Percentiles rank a stretch among this genome's conserved stretches.
phyloP scores from a whole-genome alignment of 2,888 invertebrate species.

The Meteorus colon region DNA sequence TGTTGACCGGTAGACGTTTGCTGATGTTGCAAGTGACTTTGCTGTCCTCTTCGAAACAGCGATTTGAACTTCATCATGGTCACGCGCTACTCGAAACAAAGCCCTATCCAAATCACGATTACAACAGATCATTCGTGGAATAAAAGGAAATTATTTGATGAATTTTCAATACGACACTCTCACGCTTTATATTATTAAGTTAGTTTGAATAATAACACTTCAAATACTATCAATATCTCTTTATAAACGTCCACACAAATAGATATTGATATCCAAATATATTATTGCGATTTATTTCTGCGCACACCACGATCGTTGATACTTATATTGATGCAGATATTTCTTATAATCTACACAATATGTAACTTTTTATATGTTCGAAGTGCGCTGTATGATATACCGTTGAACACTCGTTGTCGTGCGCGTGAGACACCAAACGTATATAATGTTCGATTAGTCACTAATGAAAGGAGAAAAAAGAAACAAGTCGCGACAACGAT shows the following conservation, averaged over 20 bases:
- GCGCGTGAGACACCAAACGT: neutral
- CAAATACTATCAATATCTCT: neutral
- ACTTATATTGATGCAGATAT: neutral
- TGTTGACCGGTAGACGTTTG: conserved; percentile 55
- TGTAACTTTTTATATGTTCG: neutral
- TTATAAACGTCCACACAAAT: neutral
- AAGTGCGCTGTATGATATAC: neutral
- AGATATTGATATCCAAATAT: neutral
- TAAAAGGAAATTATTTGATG: conserved; percentile 6
- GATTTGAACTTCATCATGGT: conserved; percentile 95
- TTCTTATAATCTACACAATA: neutral
- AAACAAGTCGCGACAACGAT: conserved; percentile 28
- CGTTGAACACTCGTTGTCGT: neutral
- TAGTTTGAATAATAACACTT: neutral
- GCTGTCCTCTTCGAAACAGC: conserved; percentile 90
- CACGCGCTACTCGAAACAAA: conserved; percentile 63
- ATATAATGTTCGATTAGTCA: conserved; percentile 18
- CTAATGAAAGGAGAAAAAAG: neutral
- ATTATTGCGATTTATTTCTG: neutral
- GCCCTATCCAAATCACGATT: conserved; percentile 43
- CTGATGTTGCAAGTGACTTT: conserved; percentile 64
- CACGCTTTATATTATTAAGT: conserved; percentile 29
- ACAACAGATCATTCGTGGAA: conserved; percentile 39
- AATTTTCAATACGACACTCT: conserved; percentile 37
- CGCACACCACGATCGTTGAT: neutral